Conservation (phyloP, 1,140 invertebrate genomes). For the Ptiloglossa arizonensis region DNA sequence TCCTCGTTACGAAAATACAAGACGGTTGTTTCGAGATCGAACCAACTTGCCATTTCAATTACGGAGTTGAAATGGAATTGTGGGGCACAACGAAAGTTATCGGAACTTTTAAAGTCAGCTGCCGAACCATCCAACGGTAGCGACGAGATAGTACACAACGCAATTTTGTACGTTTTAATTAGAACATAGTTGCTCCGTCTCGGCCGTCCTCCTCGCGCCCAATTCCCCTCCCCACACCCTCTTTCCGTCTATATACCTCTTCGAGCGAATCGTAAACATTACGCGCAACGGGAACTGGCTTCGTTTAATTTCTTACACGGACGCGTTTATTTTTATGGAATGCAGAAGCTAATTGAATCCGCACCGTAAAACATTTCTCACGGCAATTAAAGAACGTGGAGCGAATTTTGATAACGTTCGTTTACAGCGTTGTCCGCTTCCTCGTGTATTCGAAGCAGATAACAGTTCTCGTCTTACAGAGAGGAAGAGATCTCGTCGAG, state of each 20-base stretch:
- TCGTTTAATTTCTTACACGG: background rate
- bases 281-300: too few relatives aligned
- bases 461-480: too few relatives aligned
- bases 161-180: slow-evolving; percentile 39
- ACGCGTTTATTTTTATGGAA: background rate
- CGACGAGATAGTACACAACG: background rate
- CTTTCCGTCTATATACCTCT: too few relatives aligned
- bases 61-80: slow-evolving; percentile 35
- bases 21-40: slow-evolving; percentile 28
- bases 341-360: slow-evolving; percentile 2
- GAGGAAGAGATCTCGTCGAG: too few relatives aligned
- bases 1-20: slow-evolving; percentile 37
- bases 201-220: too few relatives aligned
- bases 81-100: slow-evolving; percentile 32
- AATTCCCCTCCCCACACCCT: too few relatives aligned
- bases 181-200: background rate
- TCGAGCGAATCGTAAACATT: background rate
- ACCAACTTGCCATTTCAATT: slow-evolving; percentile 44
- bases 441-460: too few relatives aligned
- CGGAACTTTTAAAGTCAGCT: slow-evolving; percentile 36
- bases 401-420: slow-evolving; percentile 4
- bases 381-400: background rate
- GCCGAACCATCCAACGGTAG: background rate
- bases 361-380: background rate
- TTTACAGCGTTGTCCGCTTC: too few relatives aligned